phyloP scores from a whole-genome alignment of 1,140 invertebrate species.

The Drosophila serrata region DNA sequence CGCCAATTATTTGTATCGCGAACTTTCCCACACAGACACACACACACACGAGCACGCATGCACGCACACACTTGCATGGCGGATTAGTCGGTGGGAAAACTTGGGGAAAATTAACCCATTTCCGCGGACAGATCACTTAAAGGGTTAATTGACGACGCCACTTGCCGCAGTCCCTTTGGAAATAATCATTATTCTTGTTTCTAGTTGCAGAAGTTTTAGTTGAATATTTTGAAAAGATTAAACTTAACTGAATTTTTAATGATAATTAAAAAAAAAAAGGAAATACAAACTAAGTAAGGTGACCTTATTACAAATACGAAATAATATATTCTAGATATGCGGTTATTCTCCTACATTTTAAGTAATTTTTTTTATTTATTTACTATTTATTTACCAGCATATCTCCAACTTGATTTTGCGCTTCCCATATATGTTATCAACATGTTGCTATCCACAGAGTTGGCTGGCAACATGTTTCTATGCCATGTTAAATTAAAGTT shows the following conservation, averaged over 20 bases:
- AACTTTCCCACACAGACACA: conserved; percentile 22
- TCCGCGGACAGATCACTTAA: conserved; percentile 5
- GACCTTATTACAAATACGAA: too few relatives aligned
- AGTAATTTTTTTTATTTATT: not conserved
- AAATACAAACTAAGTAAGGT: too few relatives aligned
- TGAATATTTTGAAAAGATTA: not conserved
- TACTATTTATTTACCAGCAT: too few relatives aligned
- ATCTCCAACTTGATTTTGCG: not conserved
- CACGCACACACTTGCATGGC: not conserved
- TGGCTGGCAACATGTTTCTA: not conserved
- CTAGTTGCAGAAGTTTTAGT: not conserved
- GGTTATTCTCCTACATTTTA: not conserved
- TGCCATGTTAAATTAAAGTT: not conserved
- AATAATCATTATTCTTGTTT: not conserved
- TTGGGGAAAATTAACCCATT: conserved; percentile 12
- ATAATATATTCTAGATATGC: too few relatives aligned
- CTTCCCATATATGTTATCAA: not conserved
- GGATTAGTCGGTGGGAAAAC: conserved; percentile 7
- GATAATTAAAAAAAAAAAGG: too few relatives aligned
- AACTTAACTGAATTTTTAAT: not conserved
- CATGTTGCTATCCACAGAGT: not conserved
- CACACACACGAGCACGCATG: not conserved
- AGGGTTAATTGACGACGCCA: not conserved
- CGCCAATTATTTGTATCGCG: conserved; percentile 63
- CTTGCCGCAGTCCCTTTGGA: not conserved